Base-by-base conservation (phyloP, 2,888 invertebrate species). In the Chydorus sphaericus region DNA sequence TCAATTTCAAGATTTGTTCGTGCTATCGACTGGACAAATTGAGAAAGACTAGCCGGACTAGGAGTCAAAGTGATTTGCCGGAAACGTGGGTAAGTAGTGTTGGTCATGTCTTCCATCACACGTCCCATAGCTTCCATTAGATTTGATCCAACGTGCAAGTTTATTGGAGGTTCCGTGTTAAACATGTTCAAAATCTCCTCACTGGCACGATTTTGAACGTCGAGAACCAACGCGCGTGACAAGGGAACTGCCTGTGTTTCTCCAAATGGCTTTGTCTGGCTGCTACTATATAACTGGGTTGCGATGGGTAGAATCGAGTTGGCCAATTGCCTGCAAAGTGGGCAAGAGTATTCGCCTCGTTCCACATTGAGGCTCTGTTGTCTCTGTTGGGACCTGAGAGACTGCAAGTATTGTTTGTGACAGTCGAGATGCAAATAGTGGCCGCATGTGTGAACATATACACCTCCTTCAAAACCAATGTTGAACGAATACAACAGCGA, bases 351-450 rank as follows among this genome's bases (percentile, higher is more conserved):
- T 76, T 96, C 94, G 53, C 89, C 89, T 57, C 80, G 75, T 64
- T 84, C 83, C 26, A 78, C 76, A 58, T 80, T 79, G 51, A 88
- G 72, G 69, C 79, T 82, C 69, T 83, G 83, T 61, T 80, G 80
- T 30, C 86, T 76, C 68, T 85, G 84, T 62, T 84, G 83, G 59
- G 81, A 81, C 63, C 82, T 77, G 59, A 96, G 76, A 31, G 93
- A 86, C 64, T 83, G 80, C 64, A 93, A 76, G 74, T 97, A 98
- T 0, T 90, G 82, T 67, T 85, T 83, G 65, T 93, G 81, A 70
- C 98, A 98, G 68, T 88, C 86, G 65, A 94, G 77, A 73, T 98
- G 97, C 58, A 97, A 78, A 71, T 92, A 90, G 73, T 98, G 98
- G 0, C 97, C 96, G 74, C 97, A 97, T 2, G 94, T 89, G 71